phyloP scores from a whole-genome alignment of 2,888 invertebrate species.

The Thymelicus acteon region DNA sequence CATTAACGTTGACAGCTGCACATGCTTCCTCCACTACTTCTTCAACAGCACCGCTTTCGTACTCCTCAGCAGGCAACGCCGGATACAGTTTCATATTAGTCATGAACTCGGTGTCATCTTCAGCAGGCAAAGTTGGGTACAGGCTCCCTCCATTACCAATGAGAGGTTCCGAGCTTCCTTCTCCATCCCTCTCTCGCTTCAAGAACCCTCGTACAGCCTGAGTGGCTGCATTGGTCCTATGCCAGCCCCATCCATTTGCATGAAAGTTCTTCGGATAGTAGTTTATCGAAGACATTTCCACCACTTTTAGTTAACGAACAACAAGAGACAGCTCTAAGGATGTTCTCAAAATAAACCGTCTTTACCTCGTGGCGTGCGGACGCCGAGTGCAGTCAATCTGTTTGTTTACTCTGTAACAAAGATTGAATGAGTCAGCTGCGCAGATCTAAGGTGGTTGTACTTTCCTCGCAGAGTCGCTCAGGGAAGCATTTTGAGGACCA shows the following conservation, averaged over 20 bases:
- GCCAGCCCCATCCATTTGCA: slow-evolving; percentile 81
- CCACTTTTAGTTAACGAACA: neutral
- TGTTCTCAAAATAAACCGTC: slow-evolving; percentile 50
- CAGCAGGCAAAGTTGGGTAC: slow-evolving; percentile 69
- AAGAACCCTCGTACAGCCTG: slow-evolving; percentile 71
- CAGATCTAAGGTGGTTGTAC: slow-evolving; percentile 23
- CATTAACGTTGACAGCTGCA: slow-evolving; percentile 70
- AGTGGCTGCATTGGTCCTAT: slow-evolving; percentile 61
- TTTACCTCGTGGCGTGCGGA: slow-evolving; percentile 44
- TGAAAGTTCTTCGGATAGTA: slow-evolving; percentile 79
- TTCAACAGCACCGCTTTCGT: slow-evolving; percentile 74
- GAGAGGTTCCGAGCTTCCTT: slow-evolving; percentile 57
- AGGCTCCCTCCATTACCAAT: slow-evolving; percentile 62
- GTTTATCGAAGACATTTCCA: slow-evolving; percentile 52
- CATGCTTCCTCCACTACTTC: slow-evolving; percentile 76
- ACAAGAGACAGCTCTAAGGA: neutral
- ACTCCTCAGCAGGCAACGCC: slow-evolving; percentile 73
- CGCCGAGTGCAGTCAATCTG: slow-evolving; percentile 46
- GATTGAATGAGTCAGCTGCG: slow-evolving; percentile 35
- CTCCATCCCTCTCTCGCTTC: slow-evolving; percentile 66
- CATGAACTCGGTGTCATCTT: slow-evolving; percentile 68
- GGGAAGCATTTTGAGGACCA: slow-evolving; percentile 6
- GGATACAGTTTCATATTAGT: slow-evolving; percentile 71
- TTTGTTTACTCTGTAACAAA: slow-evolving; percentile 48
- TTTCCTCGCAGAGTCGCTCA: slow-evolving; percentile 2